Evolutionary conservation across 1,140 invertebrate species (phyloP).

Genomic region (Papilio aristodemus): DNA sequence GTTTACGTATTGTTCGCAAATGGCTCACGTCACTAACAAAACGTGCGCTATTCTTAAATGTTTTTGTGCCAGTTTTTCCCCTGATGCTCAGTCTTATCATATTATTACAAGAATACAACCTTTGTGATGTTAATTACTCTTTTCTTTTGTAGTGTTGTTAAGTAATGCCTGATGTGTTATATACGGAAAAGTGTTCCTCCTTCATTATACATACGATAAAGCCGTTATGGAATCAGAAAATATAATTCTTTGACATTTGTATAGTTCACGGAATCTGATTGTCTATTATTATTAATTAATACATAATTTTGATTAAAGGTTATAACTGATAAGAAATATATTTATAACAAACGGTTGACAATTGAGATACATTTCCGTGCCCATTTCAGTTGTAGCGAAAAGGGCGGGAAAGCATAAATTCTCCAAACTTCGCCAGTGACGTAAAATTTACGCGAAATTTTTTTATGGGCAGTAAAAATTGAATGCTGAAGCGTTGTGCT

Average conservation of each 20-base stretch:
- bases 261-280: no score
- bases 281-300: no score
- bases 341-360: not conserved
- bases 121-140: constrained; percentile 39
- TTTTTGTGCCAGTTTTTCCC: constrained; percentile 37
- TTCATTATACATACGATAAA: no score
- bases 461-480: constrained; percentile 63
- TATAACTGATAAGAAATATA: not conserved
- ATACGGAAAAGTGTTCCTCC: no score
- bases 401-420: constrained; percentile 47
- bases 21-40: constrained; percentile 34
- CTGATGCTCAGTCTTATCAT: constrained; percentile 10
- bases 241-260: no score
- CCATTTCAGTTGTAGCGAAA: constrained; percentile 21
- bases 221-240: no score
- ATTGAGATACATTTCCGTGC: not conserved
- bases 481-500: constrained; percentile 55
- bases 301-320: no score
- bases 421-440: constrained; percentile 44
- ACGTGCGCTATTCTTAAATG: constrained; percentile 18
- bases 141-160: constrained; percentile 19
- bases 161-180: no score
- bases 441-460: constrained; percentile 59
- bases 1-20: constrained; percentile 19
- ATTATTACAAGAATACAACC: constrained; percentile 37